These are phyloP conservation scores for Aleiodes sp. DNA, from an alignment of 1,140 invertebrate genomes.

Conservation along the genomic window DNA sequence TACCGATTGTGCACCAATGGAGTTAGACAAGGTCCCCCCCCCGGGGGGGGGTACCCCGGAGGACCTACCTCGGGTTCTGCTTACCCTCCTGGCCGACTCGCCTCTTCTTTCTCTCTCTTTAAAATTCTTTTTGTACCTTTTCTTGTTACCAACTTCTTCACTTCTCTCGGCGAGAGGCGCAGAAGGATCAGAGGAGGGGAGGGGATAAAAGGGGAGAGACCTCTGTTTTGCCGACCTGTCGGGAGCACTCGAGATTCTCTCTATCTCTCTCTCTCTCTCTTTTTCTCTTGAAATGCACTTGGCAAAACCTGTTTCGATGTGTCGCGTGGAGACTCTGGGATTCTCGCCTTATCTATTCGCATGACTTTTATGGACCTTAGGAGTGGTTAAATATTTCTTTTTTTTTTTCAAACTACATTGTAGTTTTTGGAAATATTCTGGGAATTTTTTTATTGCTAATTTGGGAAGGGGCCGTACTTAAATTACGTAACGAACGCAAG, in stretches of 20 bases:
- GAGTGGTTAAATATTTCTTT: not conserved
- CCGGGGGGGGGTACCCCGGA: not conserved
- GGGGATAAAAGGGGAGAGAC: not conserved
- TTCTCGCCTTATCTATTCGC: conserved; percentile 14
- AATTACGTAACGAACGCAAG: no score
- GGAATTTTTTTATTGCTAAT: no score
- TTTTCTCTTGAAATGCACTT: not conserved
- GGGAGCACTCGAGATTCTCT: not conserved
- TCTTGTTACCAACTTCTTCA: not conserved
- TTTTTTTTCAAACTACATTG: no score
- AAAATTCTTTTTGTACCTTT: not conserved
- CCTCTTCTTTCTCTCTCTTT: not conserved
- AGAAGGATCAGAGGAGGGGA: not conserved
- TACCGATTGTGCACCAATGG: conserved; percentile 1
- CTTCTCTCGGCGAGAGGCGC: not conserved
- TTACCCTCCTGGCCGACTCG: not conserved
- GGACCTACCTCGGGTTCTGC: conserved; percentile 2
- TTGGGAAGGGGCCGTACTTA: no score
- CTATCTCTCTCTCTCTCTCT: not conserved
- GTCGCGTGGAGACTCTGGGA: conserved; percentile 1
- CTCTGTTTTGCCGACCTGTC: conserved; percentile 16
- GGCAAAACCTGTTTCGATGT: conserved; percentile 11
- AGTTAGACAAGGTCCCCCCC: not conserved
- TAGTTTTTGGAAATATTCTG: not conserved
- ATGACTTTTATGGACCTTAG: conserved; percentile 1